Conservation (phyloP, 2,113 vertebrate species). For the Urocynchramus pylzowi region DNA sequence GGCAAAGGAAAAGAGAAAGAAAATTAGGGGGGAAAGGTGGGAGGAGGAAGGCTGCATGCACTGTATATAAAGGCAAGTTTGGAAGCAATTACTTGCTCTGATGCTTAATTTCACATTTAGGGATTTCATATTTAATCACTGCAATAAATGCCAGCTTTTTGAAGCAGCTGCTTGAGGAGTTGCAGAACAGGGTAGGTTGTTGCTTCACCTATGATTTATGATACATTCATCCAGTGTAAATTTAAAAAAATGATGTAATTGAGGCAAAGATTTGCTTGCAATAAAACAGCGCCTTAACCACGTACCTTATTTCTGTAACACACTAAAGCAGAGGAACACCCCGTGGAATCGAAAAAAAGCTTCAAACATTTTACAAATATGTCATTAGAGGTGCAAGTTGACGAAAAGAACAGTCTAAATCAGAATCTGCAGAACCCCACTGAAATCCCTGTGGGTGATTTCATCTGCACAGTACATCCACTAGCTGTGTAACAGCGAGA, state of each 20-base stretch:
- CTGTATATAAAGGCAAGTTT: neutral
- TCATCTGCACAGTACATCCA: neutral
- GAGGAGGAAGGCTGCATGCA: neutral
- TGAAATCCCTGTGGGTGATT: neutral
- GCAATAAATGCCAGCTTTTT: neutral
- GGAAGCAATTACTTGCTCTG: neutral
- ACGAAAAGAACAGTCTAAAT: neutral
- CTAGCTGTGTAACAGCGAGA: neutral
- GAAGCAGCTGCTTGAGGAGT: neutral
- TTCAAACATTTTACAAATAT: neutral
- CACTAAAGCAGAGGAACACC: neutral
- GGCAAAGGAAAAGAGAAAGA: neutral
- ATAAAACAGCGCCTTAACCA: neutral
- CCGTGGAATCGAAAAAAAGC: fast-evolving
- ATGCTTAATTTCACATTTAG: neutral
- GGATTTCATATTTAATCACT: neutral
- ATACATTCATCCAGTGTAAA: neutral
- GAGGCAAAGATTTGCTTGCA: neutral
- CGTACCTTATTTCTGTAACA: neutral
- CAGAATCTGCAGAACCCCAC: neutral
- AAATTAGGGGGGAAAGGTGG: neutral
- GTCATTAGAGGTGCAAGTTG: neutral
- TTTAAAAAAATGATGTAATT: neutral
- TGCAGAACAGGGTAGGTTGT: neutral
- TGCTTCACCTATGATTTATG: neutral